Evolutionary conservation across 2,888 invertebrate genomes (phyloP).

Genomic region (Coelopa pilipes): DNA sequence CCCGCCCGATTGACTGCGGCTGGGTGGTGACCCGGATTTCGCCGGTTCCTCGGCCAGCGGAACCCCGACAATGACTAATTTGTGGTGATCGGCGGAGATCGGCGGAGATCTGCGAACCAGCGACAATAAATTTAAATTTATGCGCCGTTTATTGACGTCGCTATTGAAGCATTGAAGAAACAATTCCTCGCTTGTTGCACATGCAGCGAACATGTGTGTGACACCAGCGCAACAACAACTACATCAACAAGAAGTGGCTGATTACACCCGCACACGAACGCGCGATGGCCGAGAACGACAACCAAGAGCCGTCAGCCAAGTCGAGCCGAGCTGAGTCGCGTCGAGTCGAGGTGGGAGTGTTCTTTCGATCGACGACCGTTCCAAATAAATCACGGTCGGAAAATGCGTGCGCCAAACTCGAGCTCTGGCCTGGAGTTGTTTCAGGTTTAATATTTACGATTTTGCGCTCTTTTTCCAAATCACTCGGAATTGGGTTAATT

Average conservation of each 20-base stretch:
- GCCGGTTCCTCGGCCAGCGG: not conserved
- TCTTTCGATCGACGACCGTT: not conserved
- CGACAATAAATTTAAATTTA: conserved; percentile 21
- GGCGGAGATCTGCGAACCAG: no score
- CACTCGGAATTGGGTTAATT: conserved; percentile 6
- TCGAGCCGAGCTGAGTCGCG: no score
- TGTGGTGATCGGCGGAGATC: conserved; percentile 4
- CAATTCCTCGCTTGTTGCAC: conserved; percentile 26
- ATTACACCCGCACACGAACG: no score
- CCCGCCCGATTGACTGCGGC: not conserved
- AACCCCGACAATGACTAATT: conserved; percentile 24
- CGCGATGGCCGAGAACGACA: no score
- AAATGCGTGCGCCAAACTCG: conserved; percentile 38
- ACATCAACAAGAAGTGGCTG: not conserved
- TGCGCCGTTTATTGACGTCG: not conserved
- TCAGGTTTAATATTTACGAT: not conserved
- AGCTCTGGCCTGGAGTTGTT: not conserved
- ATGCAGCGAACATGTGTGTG: conserved; percentile 25
- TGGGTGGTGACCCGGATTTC: conserved; percentile 8
- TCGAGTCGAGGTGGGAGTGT: conserved; percentile 32
- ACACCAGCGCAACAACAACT: conserved; percentile 3
- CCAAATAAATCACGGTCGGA: conserved; percentile 34
- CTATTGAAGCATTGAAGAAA: not conserved
- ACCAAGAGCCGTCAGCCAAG: not conserved
- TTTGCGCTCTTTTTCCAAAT: not conserved